These are phyloP conservation scores for Limanda limanda DNA, from an alignment of 2,113 vertebrate genomes.

Conservation along the genomic window DNA sequence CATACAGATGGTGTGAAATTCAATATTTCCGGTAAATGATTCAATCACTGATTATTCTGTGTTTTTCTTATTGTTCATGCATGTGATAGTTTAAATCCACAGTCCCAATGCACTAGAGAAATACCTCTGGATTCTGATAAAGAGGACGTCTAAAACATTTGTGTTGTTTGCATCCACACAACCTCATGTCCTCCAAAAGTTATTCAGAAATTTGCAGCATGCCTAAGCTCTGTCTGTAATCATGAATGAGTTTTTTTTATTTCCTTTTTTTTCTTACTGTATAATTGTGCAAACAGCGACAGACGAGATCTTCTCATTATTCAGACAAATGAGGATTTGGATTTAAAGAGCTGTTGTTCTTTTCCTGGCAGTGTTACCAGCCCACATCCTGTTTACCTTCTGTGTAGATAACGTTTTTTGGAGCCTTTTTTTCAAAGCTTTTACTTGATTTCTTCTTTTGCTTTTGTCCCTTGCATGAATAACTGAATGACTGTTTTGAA, in stretches of 20 bases:
- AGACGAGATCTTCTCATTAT: slow-evolving; percentile 46
- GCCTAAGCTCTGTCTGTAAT: slow-evolving; percentile 49
- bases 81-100: slow-evolving; percentile 7
- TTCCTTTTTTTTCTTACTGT: slow-evolving; percentile 8
- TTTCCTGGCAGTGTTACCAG: slow-evolving; percentile 45
- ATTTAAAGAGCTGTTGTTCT: slow-evolving; percentile 38
- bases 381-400: slow-evolving; percentile 61
- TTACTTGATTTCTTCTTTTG: slow-evolving; percentile 44
- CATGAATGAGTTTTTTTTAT: slow-evolving; percentile 14
- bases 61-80: neutral
- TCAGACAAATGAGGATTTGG: slow-evolving; percentile 67
- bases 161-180: slow-evolving; percentile 24
- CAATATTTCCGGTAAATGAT: neutral
- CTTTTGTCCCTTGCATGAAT: slow-evolving; percentile 53
- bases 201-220: slow-evolving; percentile 43
- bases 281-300: slow-evolving; percentile 40
- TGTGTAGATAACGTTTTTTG: slow-evolving; percentile 64
- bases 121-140: slow-evolving; percentile 26
- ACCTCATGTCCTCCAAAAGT: slow-evolving; percentile 48
- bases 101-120: slow-evolving; percentile 1
- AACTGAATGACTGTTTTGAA: slow-evolving; percentile 38
- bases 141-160: slow-evolving; percentile 19
- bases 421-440: slow-evolving; percentile 69
- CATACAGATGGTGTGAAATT: neutral
- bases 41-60: neutral